Evolutionary conservation across 2,888 invertebrate genomes (phyloP), one percentile per base, ranked within the genome.

Genomic region (Craniophora ligustri): DNA sequence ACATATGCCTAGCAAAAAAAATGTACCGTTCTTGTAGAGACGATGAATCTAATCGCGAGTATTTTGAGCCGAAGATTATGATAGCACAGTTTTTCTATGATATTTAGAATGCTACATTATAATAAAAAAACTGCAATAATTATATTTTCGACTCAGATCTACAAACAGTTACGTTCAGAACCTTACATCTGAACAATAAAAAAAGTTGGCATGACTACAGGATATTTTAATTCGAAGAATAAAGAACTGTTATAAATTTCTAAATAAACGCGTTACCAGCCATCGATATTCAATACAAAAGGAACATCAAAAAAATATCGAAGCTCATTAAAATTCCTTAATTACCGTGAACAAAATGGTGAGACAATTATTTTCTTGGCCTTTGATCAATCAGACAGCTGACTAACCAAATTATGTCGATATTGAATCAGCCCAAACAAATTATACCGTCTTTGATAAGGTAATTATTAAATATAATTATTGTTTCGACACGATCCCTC

Each of bases 401-500:
- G 86, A 75, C 75, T 82, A 82, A 82, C 76, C 65, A 76, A 87
- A 88, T 86, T 87, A 87, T 79, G 72, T 77, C 77, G 73, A 78
- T 86, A 90, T 86, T 84, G 84, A 86, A 89, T 87, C 76, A 79
- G 71, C 77, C 80, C 71, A 84, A 86, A 84, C 85, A 84, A 86
- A 87, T 86, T 85, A 79, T 65, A 66, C 61, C 79, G 79, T 81
- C 84, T 87, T 86, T 85, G 86, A 85, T 85, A 82, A 84, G 81
- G 81, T 85, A 86, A 88, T 90, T 88, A 88, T 86, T 82, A 81
- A 86, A 87, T 81, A 79, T 85, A 87, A 92, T 92, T 92, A 91
- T 86, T 81, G 75, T 86, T 92, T 90, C 91, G 90, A 86, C 86
- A 90, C 88, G 89, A 85, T 72, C 76, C 81, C 72, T 55, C 70